Evolutionary conservation across 2,113 vertebrate genomes (phyloP), one percentile per base, ranked within the genome.

Genomic region (Ancistrus triradiatus): DNA sequence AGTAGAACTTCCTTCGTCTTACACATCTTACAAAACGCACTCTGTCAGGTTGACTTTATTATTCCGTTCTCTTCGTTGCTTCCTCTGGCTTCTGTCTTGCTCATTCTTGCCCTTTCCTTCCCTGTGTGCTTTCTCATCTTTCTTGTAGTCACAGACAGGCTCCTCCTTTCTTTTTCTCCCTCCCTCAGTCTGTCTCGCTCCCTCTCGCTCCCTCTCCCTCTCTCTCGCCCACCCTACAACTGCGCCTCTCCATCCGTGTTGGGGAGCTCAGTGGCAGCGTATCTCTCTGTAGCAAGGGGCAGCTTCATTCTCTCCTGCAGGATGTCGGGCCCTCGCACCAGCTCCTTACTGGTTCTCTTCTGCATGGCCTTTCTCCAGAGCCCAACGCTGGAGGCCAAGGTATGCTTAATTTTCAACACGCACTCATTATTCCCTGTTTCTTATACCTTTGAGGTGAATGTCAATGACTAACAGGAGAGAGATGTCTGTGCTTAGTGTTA

Each of bases 221-320:
- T 46, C 59, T 44, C 55, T 63, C 53, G n/a, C 47, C 46, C 50
- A 50, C 22, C 31, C 31, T 47, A 31, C 31, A 11, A 56, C 57
- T 51, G 28, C 40, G 27, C 59, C 58, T 11, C 56, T 70, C 58
- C 22, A 9, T 65, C 70, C 66, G 56, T 52, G 63, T 27, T 63
- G 35, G 11, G 17, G 43, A 6, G 55, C 43, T 59, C 25, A 58
- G 67, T 62, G 47, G 46, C 68, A 64, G 58, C 18, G 35, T 68
- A 61, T 62, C 61, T 66, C 56, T 73, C 65, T 51, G 49, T 15
- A 27, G 21, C 59, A 66, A 60, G 38, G 64, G 78, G 78, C 78
- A 80, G 78, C 78, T 77, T 75, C 78, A 78, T 78, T 78, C 74
- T 77, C 72, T 70, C 18, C 68, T 78, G 58, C 74, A 80, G 76